Base-by-base conservation (phyloP, 2,888 invertebrate genomes). In the Chymomyza amoena region DNA sequence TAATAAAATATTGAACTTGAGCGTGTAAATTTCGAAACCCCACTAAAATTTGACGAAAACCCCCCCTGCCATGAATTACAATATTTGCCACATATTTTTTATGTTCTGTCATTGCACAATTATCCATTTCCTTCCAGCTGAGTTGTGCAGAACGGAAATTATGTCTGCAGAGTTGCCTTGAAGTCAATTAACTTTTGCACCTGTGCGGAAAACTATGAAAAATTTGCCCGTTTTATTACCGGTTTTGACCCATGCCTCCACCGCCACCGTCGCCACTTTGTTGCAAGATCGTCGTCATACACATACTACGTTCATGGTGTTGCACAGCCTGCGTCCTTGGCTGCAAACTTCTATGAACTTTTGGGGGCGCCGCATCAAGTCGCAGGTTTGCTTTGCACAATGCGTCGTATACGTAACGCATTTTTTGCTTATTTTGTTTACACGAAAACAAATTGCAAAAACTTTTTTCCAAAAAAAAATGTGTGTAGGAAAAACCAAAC, bases 101-200 rank as follows among this genome's bases (percentile, higher is more conserved):
- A 73, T 61, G 79, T 87, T 84, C 78, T 83, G 78, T 81, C 66
- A 65, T 84, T 84, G 74, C 75, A 85, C 83, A 84, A 84, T 64
- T 20, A 13, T 15, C 57, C 57, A 57, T 57, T 57, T 57, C 57
- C 57, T 57, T 57, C 2, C 2, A 5, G 25, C 25, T 57, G 4
- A 25, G 10, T 13, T 10, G 39, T 45, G 25, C 57, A 57, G 57
- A 57, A 57, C 57, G 57, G 57, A 57, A 57, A 57, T 13, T 15
- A 10, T 25, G 25, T 10, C 39, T 13, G 13, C 39, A 13, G 39
- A 45, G 39, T 45, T 45, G 39, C 15, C 57, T 57, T 57, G 57
- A 57, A 57, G 57, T 57, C 57, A 18, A 25, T 54, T 54, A 68
- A 10, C 50, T 54, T 16, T 51, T 63, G 67, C 39, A 45, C 39